A percentile compares a stretch with the other conserved stretches of the same genome.
phyloP scores from a whole-genome alignment of 2,888 invertebrate species.

The Ectemnius lituratus region DNA sequence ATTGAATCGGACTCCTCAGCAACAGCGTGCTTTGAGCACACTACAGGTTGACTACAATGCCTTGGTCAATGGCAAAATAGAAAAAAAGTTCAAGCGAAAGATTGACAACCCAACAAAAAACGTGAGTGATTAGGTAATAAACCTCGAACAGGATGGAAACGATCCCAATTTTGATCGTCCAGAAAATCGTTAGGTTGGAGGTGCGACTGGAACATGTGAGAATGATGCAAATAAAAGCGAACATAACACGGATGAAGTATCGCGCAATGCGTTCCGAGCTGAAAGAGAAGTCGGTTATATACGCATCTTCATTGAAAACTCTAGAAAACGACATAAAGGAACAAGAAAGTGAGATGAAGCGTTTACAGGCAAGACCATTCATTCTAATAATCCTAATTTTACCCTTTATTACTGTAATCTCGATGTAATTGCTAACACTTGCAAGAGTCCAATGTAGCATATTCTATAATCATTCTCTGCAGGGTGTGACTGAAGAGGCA shows the following conservation, averaged over 20 bases:
- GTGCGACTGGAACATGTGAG: slow-evolving; percentile 90
- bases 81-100: slow-evolving; percentile 72
- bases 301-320: slow-evolving; percentile 81
- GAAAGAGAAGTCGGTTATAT: slow-evolving; percentile 70
- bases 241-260: slow-evolving; percentile 88
- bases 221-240: slow-evolving; percentile 90
- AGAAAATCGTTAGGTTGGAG: slow-evolving; percentile 83
- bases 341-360: slow-evolving; percentile 87
- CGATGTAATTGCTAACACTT: not conserved
- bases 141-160: not conserved
- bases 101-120: slow-evolving; percentile 82
- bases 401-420: not conserved
- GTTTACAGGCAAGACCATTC: slow-evolving; percentile 81
- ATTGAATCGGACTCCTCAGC: slow-evolving; percentile 46
- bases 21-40: slow-evolving; percentile 69
- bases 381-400: slow-evolving; percentile 3
- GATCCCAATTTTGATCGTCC: slow-evolving; percentile 10
- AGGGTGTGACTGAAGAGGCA: slow-evolving; percentile 87
- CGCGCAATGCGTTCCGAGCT: slow-evolving; percentile 82
- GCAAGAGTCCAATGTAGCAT: not conserved
- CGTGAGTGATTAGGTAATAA: slow-evolving; percentile 75
- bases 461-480: slow-evolving; percentile 3
- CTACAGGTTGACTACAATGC: slow-evolving; percentile 72
- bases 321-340: slow-evolving; percentile 84
- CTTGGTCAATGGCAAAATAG: slow-evolving; percentile 66